Evolutionary conservation across 2,797 vertebrate genomes (phyloP).

Genomic region (Mormyrus proboscirostris): DNA sequence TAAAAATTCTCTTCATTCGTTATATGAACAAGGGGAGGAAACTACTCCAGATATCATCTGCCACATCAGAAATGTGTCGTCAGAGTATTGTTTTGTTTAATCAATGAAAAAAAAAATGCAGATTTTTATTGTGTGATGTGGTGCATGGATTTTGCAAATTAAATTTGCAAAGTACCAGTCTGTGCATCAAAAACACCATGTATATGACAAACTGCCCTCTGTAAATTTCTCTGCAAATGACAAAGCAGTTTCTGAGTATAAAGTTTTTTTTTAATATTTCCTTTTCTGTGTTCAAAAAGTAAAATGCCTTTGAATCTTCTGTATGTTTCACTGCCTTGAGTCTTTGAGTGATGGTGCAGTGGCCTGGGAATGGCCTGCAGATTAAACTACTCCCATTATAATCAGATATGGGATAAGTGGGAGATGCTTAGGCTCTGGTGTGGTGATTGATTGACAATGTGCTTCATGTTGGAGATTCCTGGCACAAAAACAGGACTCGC

Average conservation of each 20-base stretch:
- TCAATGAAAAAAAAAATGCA: constrained; percentile 60
- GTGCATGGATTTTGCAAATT: constrained; percentile 76
- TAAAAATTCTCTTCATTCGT: constrained; percentile 89
- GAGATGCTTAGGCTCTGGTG: neutral
- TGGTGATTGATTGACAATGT: neutral
- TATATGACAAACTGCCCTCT: constrained; percentile 83
- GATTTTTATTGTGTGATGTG: constrained; percentile 86
- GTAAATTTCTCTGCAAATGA: constrained; percentile 86
- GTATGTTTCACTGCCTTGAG: constrained; percentile 7
- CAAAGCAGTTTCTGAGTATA: constrained; percentile 82
- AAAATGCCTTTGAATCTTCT: constrained; percentile 68
- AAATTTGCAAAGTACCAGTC: constrained; percentile 69
- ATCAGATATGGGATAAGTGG: neutral
- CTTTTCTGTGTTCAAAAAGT: constrained; percentile 94
- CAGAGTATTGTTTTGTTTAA: constrained; percentile 85
- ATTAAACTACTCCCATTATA: neutral
- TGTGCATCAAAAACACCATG: constrained; percentile 66
- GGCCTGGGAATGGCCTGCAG: neutral
- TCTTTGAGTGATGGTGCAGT: neutral
- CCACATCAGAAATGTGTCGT: constrained; percentile 88
- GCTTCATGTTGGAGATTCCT: neutral
- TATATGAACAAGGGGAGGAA: constrained; percentile 47
- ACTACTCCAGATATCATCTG: constrained; percentile 65
- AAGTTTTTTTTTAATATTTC: constrained; percentile 94
- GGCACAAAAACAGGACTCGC: neutral